Evolutionary conservation across 1,140 invertebrate species (phyloP), one percentile per base, ranked within the genome.

Genomic region (Pogonomyrmex californicus): DNA sequence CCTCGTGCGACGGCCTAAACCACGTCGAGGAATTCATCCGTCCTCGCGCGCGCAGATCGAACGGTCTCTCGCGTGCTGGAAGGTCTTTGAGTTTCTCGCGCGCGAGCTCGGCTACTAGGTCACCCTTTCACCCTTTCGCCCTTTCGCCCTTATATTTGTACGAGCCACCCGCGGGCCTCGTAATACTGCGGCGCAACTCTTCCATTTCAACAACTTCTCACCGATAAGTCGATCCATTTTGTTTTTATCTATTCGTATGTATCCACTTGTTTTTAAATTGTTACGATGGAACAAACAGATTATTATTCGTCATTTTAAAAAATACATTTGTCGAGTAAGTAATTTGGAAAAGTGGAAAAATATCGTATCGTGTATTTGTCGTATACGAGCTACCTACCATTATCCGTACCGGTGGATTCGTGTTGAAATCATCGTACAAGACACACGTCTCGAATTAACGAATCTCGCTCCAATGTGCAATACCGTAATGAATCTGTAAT

Each of bases 41-140:
- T 86, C 58, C 54, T 60, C 65, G 41, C n/a, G 77, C n/a, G 77
- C 60, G 10, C 36, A 89, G 86, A 89, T 89, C 78, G 86, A 87
- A 85, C 65, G 66, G 4, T 49, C 71, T 79, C 73, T 89, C 66
- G 88, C 88, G 88, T 89, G 88, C 44, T 87, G 65, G 87, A 47
- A 86, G 41, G 73, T 87, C 77, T 85, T 87, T 14, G 60, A 85
- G 79, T 83, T 75, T 49, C 85, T 68, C 56, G 62, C 65, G 62
- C 65, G 79, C 87, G 87, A 76, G 88, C 41, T 62, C 75, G 88
- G 77, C 62, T 66, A 87, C 78, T 89, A 73, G 88, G 88, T 89
- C 88, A 85, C 77, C 79, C 66, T 88, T 88, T 81, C 51, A 70
- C 75, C 75, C 76, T 78, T 77, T 44, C 75, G 17, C 75, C 75